phyloP scores from a whole-genome alignment of 2,888 invertebrate species.

The Zaprionus bogoriensis region DNA sequence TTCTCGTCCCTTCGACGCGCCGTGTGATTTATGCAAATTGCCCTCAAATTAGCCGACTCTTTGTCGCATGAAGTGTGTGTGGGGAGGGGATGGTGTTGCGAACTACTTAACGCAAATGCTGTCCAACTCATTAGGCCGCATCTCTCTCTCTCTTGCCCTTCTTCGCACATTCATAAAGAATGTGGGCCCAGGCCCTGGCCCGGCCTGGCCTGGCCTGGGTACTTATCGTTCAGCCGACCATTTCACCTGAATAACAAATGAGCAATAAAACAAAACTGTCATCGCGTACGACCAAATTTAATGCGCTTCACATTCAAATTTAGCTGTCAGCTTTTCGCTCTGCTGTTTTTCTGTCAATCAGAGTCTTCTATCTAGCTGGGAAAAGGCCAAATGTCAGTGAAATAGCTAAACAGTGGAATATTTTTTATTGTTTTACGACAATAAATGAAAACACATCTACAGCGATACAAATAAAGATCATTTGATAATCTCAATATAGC shows the following conservation, averaged over 20 bases:
- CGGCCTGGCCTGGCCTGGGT: not conserved
- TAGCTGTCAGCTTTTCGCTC: not conserved
- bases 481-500: too few species aligned
- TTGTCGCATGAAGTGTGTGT: not conserved
- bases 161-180: constrained; percentile 6
- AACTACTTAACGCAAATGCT: constrained; percentile 28
- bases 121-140: not conserved
- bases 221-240: not conserved
- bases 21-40: constrained; percentile 55
- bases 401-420: too few species aligned
- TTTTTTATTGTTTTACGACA: too few species aligned
- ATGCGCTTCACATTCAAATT: not conserved
- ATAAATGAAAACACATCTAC: too few species aligned
- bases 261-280: constrained; percentile 1
- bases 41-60: constrained; percentile 37
- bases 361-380: too few species aligned
- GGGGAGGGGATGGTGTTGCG: not conserved
- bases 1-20: not conserved
- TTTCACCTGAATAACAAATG: constrained; percentile 8
- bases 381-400: too few species aligned
- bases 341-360: not conserved
- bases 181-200: too few species aligned
- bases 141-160: not conserved
- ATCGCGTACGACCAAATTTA: constrained; percentile 11
- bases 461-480: too few species aligned